These are phyloP conservation scores for Echiichthys vipera DNA, from an alignment of 2,797 vertebrate genomes.

Conservation along the genomic window DNA sequence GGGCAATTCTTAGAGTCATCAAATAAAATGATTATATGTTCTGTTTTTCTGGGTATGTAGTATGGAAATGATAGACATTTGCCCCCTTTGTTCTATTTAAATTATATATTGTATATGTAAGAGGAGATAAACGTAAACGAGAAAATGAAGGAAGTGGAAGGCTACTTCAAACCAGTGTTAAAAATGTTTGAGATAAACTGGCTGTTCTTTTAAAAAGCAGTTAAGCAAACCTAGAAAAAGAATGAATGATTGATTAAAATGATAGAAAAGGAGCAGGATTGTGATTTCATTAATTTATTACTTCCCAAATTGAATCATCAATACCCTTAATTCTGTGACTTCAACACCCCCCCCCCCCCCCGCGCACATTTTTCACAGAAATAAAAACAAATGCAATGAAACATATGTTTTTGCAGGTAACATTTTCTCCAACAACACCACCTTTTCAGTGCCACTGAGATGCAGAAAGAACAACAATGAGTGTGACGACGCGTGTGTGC, in stretches of 20 bases:
- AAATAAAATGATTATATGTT: not conserved
- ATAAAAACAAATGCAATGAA: slow-evolving; percentile 51
- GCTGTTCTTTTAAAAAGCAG: not conserved
- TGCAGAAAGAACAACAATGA: slow-evolving; percentile 41
- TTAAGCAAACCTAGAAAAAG: not conserved
- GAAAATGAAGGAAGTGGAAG: not conserved
- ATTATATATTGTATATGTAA: not conserved
- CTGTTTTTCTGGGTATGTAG: not conserved
- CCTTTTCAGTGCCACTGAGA: slow-evolving; percentile 31
- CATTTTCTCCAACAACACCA: slow-evolving; percentile 17
- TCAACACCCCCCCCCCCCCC: slow-evolving; percentile 5
- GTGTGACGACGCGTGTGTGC: slow-evolving; percentile 22
- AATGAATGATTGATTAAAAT: not conserved
- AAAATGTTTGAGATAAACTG: too few species aligned
- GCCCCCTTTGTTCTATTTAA: not conserved
- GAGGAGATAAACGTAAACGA: not conserved
- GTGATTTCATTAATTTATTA: slow-evolving; percentile 76
- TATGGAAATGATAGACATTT: not conserved
- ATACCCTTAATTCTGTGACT: slow-evolving; percentile 28
- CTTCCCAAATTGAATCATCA: slow-evolving; percentile 49
- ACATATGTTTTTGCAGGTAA: slow-evolving; percentile 25
- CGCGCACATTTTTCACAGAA: slow-evolving; percentile 34
- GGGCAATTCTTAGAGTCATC: too few species aligned
- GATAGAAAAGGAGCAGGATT: not conserved
- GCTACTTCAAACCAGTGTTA: too few species aligned